phyloP scores from a whole-genome alignment of 2,888 invertebrate species.

The Andrena bucephala region DNA sequence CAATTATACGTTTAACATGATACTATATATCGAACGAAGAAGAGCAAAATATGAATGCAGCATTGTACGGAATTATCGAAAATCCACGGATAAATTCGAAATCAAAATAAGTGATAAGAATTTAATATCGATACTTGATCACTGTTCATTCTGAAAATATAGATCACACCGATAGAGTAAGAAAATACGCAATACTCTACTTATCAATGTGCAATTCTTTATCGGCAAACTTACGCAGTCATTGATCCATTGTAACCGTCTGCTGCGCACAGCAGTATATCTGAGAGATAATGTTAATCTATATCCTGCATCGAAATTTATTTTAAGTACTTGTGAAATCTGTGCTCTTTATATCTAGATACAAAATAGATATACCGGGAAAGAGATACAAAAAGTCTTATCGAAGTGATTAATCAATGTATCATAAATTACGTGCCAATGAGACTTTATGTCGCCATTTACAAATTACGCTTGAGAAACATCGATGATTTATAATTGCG shows the following conservation, averaged over 20 bases:
- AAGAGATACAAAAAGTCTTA: not conserved
- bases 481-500: too few species aligned
- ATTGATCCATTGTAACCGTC: not conserved
- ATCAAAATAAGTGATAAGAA: not conserved
- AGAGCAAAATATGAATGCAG: not conserved
- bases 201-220: not conserved
- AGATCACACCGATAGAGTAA: not conserved
- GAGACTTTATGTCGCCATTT: too few species aligned
- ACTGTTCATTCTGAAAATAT: constrained; percentile 9
- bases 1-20: constrained; percentile 20
- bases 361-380: not conserved
- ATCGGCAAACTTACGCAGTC: constrained; percentile 10
- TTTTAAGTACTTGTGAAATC: not conserved
- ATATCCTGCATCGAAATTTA: not conserved
- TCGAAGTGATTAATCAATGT: too few species aligned
- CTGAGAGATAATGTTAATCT: constrained; percentile 5
- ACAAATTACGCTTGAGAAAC: too few species aligned
- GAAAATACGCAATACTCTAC: constrained; percentile 11
- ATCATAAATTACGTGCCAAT: too few species aligned
- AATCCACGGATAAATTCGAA: not conserved
- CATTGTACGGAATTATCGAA: not conserved
- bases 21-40: not conserved
- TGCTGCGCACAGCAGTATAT: constrained; percentile 15
- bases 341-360: not conserved
- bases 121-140: not conserved